phyloP scores from a whole-genome alignment of 2,888 invertebrate genomes.

The Dexiosoma caninum region DNA sequence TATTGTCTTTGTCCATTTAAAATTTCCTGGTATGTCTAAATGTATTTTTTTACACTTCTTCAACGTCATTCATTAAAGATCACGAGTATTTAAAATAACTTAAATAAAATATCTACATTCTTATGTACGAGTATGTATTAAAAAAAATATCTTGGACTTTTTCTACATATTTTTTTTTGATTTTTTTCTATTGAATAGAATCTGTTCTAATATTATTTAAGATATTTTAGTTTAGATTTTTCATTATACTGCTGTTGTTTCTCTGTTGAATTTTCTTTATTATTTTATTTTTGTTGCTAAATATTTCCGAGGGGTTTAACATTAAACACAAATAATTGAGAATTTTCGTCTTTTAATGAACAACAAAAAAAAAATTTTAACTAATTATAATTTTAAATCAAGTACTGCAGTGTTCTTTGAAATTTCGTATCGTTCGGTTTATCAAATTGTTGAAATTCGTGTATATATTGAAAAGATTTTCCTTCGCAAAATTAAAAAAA shows the following conservation, averaged over 20 bases:
- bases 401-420: conserved; percentile 54
- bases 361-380: too few relatives aligned
- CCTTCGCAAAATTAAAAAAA: neutral
- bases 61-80: conserved; percentile 5
- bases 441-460: conserved; percentile 53
- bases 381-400: neutral
- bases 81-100: conserved; percentile 24
- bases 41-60: neutral
- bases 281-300: conserved; percentile 1
- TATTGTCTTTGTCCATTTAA: neutral
- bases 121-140: neutral
- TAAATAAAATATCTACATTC: neutral
- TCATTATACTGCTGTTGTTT: neutral
- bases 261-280: neutral
- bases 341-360: conserved; percentile 20
- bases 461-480: neutral
- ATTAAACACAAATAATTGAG: conserved; percentile 35
- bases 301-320: conserved; percentile 29
- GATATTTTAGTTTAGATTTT: conserved; percentile 14
- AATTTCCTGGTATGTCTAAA: conserved; percentile 1
- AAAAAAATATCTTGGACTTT: neutral
- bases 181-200: neutral
- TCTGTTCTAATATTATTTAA: conserved; percentile 2
- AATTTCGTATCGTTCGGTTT: conserved; percentile 56
- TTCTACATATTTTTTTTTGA: neutral